phyloP scores from a whole-genome alignment of 2,888 invertebrate species.

The Platerodrilus igneus region DNA sequence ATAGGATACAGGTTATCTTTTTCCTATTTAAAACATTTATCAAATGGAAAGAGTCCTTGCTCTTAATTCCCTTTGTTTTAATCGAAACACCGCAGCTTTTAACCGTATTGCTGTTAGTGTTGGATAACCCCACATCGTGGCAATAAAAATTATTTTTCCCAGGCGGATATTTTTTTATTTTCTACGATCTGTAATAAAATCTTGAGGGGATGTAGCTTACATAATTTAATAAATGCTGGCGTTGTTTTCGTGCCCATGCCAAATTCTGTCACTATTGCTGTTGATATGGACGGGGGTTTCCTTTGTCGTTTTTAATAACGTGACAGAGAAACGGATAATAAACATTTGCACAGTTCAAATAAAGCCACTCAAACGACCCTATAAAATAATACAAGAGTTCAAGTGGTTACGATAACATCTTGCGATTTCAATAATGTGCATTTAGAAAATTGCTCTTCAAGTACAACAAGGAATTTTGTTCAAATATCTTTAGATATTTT shows the following conservation, averaged over 20 bases:
- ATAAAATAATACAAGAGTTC: constrained; percentile 39
- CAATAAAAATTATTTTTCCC: too few relatives aligned
- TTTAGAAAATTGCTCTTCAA: constrained; percentile 20
- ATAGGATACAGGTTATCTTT: too few relatives aligned
- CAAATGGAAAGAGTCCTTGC: too few relatives aligned
- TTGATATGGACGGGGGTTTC: constrained; percentile 32
- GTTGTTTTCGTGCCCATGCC: constrained; percentile 28
- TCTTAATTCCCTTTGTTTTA: too few relatives aligned
- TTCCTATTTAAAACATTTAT: too few relatives aligned
- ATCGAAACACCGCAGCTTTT: too few relatives aligned
- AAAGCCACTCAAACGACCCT: constrained; percentile 37
- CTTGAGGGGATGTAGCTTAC: constrained; percentile 20
- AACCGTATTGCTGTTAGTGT: too few relatives aligned
- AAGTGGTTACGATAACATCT: constrained; percentile 33
- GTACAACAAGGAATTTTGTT: too few relatives aligned
- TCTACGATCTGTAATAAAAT: constrained; percentile 29
- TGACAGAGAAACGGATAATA: constrained; percentile 39
- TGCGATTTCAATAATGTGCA: constrained; percentile 31
- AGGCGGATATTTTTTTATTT: too few relatives aligned
- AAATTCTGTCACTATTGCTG: constrained; percentile 45
- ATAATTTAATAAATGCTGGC: constrained; percentile 33
- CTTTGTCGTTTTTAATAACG: constrained; percentile 42
- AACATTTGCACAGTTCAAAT: constrained; percentile 42
- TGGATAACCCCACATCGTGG: too few relatives aligned
- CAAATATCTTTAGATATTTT: too few relatives aligned